phyloP scores from a whole-genome alignment of 1,140 invertebrate species.

The Macrobrachium rosenbergii region DNA sequence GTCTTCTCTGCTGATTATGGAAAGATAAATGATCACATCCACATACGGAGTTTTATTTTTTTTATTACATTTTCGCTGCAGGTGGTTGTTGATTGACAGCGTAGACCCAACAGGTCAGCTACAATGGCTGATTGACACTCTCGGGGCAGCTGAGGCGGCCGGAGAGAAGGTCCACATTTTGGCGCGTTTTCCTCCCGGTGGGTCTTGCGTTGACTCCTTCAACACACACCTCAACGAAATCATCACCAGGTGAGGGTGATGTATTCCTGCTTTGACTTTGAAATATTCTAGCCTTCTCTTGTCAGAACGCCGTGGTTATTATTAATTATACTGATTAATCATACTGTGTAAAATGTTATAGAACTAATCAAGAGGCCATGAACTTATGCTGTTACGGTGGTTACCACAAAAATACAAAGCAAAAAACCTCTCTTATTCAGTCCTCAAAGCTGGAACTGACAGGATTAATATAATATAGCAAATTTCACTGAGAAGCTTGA shows the following conservation, averaged over 20 bases:
- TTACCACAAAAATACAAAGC: no score
- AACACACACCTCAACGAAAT: conserved; percentile 92
- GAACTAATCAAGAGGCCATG: no score
- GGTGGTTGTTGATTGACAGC: conserved; percentile 96
- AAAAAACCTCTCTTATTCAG: no score
- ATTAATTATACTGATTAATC: no score
- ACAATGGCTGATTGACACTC: conserved; percentile 94
- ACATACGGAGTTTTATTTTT: background rate
- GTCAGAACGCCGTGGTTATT: no score
- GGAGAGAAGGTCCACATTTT: conserved; percentile 97
- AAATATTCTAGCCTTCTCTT: no score
- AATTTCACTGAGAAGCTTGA: no score
- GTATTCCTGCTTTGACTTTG: background rate
- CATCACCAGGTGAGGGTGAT: conserved; percentile 78
- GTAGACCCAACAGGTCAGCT: conserved; percentile 95
- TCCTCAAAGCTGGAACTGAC: no score
- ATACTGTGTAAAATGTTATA: no score
- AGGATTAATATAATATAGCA: no score
- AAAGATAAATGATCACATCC: background rate
- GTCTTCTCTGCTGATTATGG: background rate
- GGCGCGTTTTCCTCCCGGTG: conserved; percentile 96
- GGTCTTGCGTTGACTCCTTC: conserved; percentile 92
- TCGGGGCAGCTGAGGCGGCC: conserved; percentile 93
- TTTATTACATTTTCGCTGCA: conserved; percentile 68
- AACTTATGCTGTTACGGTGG: no score